These are phyloP conservation scores for Heliothis peltigera DNA, from an alignment of 2,888 invertebrate genomes.

Conservation along the genomic window DNA sequence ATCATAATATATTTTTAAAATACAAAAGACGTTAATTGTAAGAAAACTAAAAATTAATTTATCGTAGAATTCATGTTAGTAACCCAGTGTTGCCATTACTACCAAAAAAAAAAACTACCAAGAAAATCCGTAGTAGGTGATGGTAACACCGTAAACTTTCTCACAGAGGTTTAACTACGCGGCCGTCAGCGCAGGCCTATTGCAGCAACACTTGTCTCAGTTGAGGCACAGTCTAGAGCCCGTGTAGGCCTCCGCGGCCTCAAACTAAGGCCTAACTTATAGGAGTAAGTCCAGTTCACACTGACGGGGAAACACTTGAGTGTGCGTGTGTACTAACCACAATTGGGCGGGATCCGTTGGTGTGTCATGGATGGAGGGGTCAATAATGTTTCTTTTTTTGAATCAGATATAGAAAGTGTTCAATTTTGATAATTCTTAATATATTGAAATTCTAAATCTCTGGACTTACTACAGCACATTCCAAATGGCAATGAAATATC, in stretches of 20 bases:
- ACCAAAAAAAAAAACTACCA: conserved; percentile 52
- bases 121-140: conserved; percentile 77
- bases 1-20: background rate
- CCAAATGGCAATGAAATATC: too few relatives aligned
- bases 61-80: too few relatives aligned
- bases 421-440: too few relatives aligned
- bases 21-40: too few relatives aligned
- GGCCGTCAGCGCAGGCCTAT: conserved; percentile 87
- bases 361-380: conserved; percentile 61
- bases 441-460: too few relatives aligned
- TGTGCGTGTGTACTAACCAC: conserved; percentile 82
- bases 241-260: conserved; percentile 69
- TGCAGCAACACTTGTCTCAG: conserved; percentile 88
- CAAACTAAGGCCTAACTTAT: conserved; percentile 68
- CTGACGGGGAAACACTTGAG: conserved; percentile 74
- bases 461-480: too few relatives aligned
- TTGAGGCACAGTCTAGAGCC: conserved; percentile 84
- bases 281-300: conserved; percentile 84
- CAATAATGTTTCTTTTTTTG: background rate
- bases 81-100: conserved; percentile 74
- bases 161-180: conserved; percentile 90
- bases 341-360: conserved; percentile 55
- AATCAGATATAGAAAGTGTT: background rate
- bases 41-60: too few relatives aligned
- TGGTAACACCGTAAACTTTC: conserved; percentile 84